Percentiles rank a stretch among this genome's conserved stretches.
These are phyloP conservation scores for Osmerus mordax DNA, from an alignment of 2,113 vertebrate species.

Conservation along the genomic window DNA sequence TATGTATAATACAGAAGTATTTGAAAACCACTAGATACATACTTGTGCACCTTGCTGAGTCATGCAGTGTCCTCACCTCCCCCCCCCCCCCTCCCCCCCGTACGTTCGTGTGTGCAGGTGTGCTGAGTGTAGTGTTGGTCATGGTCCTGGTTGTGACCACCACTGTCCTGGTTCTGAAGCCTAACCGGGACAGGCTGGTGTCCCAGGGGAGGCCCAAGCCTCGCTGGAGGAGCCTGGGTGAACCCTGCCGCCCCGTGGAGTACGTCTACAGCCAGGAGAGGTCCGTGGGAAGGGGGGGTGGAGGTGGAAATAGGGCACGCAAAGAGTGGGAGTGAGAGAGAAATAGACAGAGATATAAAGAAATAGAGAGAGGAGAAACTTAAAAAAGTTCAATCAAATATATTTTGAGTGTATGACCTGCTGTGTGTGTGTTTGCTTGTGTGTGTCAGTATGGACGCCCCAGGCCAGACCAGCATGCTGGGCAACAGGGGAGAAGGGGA, in stretches of 20 bases:
- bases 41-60: too few species aligned
- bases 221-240: constrained; percentile 83
- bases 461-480: constrained; percentile 41
- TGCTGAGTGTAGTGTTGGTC: constrained; percentile 74
- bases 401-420: not conserved
- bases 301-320: not conserved
- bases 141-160: constrained; percentile 68
- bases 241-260: constrained; percentile 69
- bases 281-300: constrained; percentile 43
- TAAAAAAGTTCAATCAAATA: not conserved
- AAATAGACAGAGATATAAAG: not conserved
- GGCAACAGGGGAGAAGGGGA: constrained; percentile 66
- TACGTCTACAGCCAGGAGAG: constrained; percentile 70
- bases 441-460: constrained; percentile 42
- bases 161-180: constrained; percentile 77
- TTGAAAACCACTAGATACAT: too few species aligned
- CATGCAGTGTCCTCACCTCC: too few species aligned
- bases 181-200: constrained; percentile 53
- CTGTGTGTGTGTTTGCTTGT: not conserved
- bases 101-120: constrained; percentile 34
- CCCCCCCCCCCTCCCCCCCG: not conserved
- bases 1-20: too few species aligned
- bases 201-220: constrained; percentile 74
- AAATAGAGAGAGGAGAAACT: not conserved
- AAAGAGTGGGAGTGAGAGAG: not conserved